A percentile compares a stretch with the other conserved stretches of the same genome.
Evolutionary conservation across 1,140 invertebrate genomes (phyloP).

Genomic region (Chlorops oryzae): DNA sequence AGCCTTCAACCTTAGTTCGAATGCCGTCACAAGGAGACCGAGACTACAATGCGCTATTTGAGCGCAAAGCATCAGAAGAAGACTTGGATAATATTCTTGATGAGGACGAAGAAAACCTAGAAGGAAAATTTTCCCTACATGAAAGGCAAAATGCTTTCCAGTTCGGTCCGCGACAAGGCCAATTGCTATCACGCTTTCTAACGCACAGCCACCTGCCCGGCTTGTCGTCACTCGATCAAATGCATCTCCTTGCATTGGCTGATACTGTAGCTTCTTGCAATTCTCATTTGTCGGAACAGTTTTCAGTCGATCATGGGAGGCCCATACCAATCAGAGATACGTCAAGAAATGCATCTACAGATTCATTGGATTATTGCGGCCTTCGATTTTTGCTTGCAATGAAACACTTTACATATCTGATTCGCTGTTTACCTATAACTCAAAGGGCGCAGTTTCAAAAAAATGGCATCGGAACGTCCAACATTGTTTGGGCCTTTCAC

Average conservation of each 20-base stretch:
- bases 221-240: constrained; percentile 95
- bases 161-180: constrained; percentile 74
- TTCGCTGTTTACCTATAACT: constrained; percentile 79
- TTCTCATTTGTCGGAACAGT: constrained; percentile 76
- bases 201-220: constrained; percentile 96
- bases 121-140: constrained; percentile 59
- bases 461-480: constrained; percentile 84
- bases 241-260: constrained; percentile 95
- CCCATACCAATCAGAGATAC: constrained; percentile 65
- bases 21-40: constrained; percentile 51
- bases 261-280: constrained; percentile 95
- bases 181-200: constrained; percentile 74
- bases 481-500: constrained; percentile 98
- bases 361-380: constrained; percentile 96
- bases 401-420: constrained; percentile 95
- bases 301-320: constrained; percentile 71
- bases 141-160: constrained; percentile 70
- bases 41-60: constrained; percentile 85
- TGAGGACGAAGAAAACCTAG: constrained; percentile 58
- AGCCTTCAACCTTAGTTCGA: constrained; percentile 56
- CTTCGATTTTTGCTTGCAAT: constrained; percentile 92
- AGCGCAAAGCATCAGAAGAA: constrained; percentile 71
- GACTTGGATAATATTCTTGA: constrained; percentile 74
- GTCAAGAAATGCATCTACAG: constrained; percentile 56
- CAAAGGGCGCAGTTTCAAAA: constrained; percentile 83